phyloP scores from a whole-genome alignment of 2,797 vertebrate species.

The Micropoecilia bifurca region DNA sequence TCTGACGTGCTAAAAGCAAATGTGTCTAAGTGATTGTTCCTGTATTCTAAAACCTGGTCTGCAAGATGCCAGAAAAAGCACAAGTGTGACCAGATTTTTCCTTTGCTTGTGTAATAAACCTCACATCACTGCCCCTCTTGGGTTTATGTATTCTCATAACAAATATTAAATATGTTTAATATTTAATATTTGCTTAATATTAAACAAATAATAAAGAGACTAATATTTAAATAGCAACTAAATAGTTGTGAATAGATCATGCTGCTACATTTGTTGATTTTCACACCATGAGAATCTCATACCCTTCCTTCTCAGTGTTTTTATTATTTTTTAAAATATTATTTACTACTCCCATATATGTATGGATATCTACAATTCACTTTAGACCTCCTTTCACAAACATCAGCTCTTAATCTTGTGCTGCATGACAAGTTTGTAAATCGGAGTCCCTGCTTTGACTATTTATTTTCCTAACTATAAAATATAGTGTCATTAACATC shows the following conservation, averaged over 20 bases:
- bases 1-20: background rate
- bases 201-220: background rate
- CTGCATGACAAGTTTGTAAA: conserved; percentile 37
- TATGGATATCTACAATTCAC: background rate
- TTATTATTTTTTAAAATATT: background rate
- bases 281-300: background rate
- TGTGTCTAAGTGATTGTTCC: background rate
- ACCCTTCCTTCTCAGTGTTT: background rate
- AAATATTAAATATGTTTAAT: background rate
- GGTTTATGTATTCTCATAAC: background rate
- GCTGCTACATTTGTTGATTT: background rate
- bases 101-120: background rate
- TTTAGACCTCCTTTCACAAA: background rate
- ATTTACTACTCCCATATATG: background rate
- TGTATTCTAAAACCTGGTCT: too few relatives aligned
- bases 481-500: conserved; percentile 53
- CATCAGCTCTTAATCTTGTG: conserved; percentile 28
- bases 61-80: background rate
- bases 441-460: conserved; percentile 13
- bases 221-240: background rate
- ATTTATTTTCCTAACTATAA: conserved; percentile 42
- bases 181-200: background rate
- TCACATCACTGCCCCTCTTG: background rate
- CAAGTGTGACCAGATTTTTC: background rate
- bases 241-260: background rate